These are phyloP conservation scores for Dryobotodes eremita DNA, from an alignment of 2,888 invertebrate species.

Conservation along the genomic window DNA sequence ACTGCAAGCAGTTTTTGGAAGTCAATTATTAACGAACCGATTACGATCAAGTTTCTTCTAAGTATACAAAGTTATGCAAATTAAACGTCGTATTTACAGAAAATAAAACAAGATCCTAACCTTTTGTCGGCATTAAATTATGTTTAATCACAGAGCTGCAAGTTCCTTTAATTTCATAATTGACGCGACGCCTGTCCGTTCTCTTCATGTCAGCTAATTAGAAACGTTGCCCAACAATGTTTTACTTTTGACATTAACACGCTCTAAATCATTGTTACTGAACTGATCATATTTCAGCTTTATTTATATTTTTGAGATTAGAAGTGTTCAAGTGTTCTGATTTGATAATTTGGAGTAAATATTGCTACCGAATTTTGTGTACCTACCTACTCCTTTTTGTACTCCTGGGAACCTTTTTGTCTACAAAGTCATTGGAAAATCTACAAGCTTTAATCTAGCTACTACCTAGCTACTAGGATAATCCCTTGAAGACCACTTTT, in stretches of 20 bases:
- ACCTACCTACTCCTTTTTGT: neutral
- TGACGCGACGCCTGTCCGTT: constrained; percentile 35
- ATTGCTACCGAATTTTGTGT: neutral
- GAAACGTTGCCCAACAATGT: constrained; percentile 27
- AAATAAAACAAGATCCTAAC: constrained; percentile 6
- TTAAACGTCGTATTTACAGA: constrained; percentile 1
- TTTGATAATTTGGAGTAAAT: neutral
- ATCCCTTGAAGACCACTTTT: neutral
- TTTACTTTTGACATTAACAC: constrained; percentile 45
- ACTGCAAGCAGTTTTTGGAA: neutral
- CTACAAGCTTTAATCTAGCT: neutral
- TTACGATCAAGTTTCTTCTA: neutral
- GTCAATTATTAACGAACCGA: neutral
- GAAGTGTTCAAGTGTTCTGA: neutral
- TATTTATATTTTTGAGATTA: neutral
- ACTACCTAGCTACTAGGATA: neutral
- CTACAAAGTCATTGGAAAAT: too few relatives aligned
- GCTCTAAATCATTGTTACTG: constrained; percentile 27
- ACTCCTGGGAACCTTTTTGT: neutral
- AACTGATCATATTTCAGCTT: neutral
- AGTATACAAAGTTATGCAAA: constrained; percentile 12
- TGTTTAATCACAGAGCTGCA: constrained; percentile 33
- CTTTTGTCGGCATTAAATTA: constrained; percentile 20
- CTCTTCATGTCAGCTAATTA: constrained; percentile 49
- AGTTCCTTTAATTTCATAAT: constrained; percentile 41